Base-by-base conservation (phyloP, 1,140 invertebrate species). In the Calycopis cecrops region DNA sequence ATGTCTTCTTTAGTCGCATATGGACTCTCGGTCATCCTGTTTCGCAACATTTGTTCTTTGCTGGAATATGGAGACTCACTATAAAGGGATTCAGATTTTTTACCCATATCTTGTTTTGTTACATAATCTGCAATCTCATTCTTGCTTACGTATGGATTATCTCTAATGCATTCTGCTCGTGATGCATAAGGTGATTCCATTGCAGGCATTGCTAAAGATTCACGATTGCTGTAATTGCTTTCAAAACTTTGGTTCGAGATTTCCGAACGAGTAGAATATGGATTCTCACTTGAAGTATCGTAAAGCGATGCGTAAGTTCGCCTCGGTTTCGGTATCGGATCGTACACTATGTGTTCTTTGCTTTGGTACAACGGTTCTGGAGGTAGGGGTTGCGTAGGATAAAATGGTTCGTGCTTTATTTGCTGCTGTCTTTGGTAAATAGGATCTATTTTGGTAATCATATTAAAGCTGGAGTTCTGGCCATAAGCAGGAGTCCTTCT, bases 371-470 rank as follows among this genome's bases (percentile, higher is more conserved):
- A 49, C 51, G 84, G 87, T 73, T 86, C 82, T 65, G 81, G 79
- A 85, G 85, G 85, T 86, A 85, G 71, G 28, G 81, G 75, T 73
- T 87, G 82, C 11, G 82, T 78, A 48, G 85, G 85, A 55, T 83
- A 79, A 67, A 86, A 88, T 11, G 87, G 84, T 81, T 88, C 87
- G 49, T 88, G 82, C 70, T 84, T 87, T 53, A 73, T 76, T 73
- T 88, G 85, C 56, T 82, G 73, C 51, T 82, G 82, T 77, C 86
- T 85, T 84, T 88, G 87, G 80, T 89, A 89, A 59, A 89, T 80
- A 18, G 87, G 87, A 66, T 89, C 87, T 75, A 89, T 89, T 74
- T 86, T 86, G 70, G 86, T 88, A 67, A 89, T 88, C 81, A 89
- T 82, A 71, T 89, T 89, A 79, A 85, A 89, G 68, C 67, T 85